Evolutionary conservation across 1,140 invertebrate species (phyloP), one percentile per base, ranked within the genome.

Genomic region (Akabosia matsudoensis): DNA sequence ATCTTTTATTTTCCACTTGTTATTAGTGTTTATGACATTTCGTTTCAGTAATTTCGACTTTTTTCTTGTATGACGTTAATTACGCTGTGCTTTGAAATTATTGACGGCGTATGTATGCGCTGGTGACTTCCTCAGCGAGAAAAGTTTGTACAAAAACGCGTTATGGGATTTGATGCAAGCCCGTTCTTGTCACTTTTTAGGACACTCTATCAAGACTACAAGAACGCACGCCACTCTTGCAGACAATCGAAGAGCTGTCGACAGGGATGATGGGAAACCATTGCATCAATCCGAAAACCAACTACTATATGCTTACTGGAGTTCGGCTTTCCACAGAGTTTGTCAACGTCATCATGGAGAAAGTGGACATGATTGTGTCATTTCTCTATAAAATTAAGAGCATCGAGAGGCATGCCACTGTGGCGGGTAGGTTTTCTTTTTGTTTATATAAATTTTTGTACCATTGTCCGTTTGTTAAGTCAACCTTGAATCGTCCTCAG

Each of bases 321-420:
- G 73, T 78, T 24, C 31, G n/a, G 33, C 26, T 73, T 33, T 45
- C 54, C 76, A 37, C 54, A 10, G 33, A 72, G 33, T 75, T 79
- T 61, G 73, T 67, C 1, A 56, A 52, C 0, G 28, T 77, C 1
- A 33, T 76, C 22, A 67, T 51, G 28, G 78, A 77, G 28, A 79
- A 79, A 64, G 70, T 74, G 4, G 73, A 77, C 67, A 31, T 79
- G 71, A 75, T 79, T 54, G 76, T 67, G 14, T 33, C 34, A 7
- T 77, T 79, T 37, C 52, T 79, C 0, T 75, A 76, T 22, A 76
- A 76, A 74, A 34, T 71, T 18, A 73, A 67, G 71, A 54, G 73
- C 45, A 61, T 34, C 4, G 34, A 77, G n/a, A 3, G 61, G 31
- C 61, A 67, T 31, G 28, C 61, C 28, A 67, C 26, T 67, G 22